Evolutionary conservation across 2,888 invertebrate species (phyloP).

Genomic region (Saturnia pavonia): DNA sequence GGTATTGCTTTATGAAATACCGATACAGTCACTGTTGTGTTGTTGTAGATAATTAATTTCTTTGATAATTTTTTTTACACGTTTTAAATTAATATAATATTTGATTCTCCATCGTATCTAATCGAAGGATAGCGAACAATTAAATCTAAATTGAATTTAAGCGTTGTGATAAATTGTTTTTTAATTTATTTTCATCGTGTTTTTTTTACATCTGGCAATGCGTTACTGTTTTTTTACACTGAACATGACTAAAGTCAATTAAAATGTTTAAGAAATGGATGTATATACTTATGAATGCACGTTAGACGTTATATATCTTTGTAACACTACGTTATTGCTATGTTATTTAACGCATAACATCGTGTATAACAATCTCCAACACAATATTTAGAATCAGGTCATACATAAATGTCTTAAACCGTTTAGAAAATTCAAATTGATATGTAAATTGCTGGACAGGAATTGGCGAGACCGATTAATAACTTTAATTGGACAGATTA

Average conservation of each 20-base stretch:
- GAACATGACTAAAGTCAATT: neutral
- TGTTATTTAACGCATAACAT: too few species aligned
- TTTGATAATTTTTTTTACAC: neutral
- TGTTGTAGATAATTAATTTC: neutral
- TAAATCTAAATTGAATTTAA: neutral
- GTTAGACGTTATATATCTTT: too few species aligned
- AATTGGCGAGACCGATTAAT: neutral
- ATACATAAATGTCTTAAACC: neutral
- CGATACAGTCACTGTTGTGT: neutral
- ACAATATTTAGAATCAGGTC: neutral
- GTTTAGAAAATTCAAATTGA: neutral
- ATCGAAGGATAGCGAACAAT: neutral
- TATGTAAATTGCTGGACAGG: neutral
- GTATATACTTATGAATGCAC: too few species aligned
- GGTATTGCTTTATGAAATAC: neutral
- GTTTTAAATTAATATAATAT: neutral
- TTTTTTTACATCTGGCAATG: neutral
- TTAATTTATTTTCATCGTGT: slow-evolving; percentile 1
- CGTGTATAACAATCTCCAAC: too few species aligned
- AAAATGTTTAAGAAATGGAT: neutral
- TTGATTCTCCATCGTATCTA: neutral
- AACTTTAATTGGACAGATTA: neutral
- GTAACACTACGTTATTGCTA: too few species aligned
- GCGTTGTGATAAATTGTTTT: neutral
- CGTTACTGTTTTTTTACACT: neutral